These are phyloP conservation scores for Drosophila ercepeae DNA, from an alignment of 1,140 invertebrate species.

Conservation along the genomic window DNA sequence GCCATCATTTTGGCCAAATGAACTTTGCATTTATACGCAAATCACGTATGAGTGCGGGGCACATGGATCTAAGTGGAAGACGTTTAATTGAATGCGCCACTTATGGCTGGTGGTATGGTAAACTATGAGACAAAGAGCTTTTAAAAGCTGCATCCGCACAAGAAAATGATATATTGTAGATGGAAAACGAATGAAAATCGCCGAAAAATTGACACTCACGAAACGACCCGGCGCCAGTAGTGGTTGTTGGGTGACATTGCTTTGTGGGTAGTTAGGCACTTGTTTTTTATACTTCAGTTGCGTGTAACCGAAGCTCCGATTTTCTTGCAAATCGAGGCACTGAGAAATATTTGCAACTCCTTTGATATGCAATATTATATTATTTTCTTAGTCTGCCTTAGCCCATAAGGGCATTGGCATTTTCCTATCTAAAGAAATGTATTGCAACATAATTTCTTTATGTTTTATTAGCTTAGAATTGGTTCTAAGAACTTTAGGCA, in stretches of 20 bases:
- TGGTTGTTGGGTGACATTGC: constrained; percentile 65
- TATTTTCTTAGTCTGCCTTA: no score
- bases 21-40: constrained; percentile 30
- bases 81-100: constrained; percentile 58
- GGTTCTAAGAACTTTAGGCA: not conserved
- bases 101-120: constrained; percentile 36
- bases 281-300: constrained; percentile 38
- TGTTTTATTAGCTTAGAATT: not conserved
- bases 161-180: constrained; percentile 25
- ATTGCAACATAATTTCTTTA: no score
- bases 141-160: constrained; percentile 41
- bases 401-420: no score
- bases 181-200: constrained; percentile 44
- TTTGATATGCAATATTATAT: not conserved
- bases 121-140: constrained; percentile 28
- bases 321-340: constrained; percentile 25
- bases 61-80: constrained; percentile 55
- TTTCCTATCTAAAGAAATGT: no score
- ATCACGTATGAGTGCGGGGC: constrained; percentile 18
- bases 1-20: constrained; percentile 24
- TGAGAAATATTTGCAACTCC: not conserved
- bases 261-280: constrained; percentile 29
- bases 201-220: constrained; percentile 40
- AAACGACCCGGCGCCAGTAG: constrained; percentile 46
- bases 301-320: constrained; percentile 62